Percentiles rank a stretch among this genome's conserved stretches.
These are phyloP conservation scores for Ceratosolen fusciceps DNA, from an alignment of 1,140 invertebrate species.

Conservation along the genomic window DNA sequence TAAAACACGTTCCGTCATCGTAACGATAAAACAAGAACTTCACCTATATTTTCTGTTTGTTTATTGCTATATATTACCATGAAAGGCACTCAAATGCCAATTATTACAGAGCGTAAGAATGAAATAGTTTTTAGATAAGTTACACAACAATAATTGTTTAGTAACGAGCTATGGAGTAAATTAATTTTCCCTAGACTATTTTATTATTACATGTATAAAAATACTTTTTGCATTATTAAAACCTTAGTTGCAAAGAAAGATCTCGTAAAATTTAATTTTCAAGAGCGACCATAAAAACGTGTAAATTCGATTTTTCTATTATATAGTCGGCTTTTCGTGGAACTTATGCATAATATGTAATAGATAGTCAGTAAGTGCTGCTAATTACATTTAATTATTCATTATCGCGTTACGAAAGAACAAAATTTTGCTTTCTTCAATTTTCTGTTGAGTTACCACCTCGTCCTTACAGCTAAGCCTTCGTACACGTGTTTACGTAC, in stretches of 20 bases:
- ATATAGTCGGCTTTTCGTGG: neutral
- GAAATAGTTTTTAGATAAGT: slow-evolving; percentile 22
- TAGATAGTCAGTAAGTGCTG: too few species aligned
- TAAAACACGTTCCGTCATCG: slow-evolving; percentile 10
- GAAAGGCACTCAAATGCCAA: slow-evolving; percentile 6
- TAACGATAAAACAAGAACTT: slow-evolving; percentile 24
- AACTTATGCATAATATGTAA: neutral
- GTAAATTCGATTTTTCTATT: neutral
- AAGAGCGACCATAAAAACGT: neutral
- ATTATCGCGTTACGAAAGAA: too few species aligned
- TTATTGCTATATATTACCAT: slow-evolving; percentile 16
- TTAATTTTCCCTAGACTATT: neutral
- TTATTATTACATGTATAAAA: slow-evolving; percentile 23
- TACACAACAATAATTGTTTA: slow-evolving; percentile 12
- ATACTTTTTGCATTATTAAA: slow-evolving; percentile 37
- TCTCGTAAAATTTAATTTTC: neutral
- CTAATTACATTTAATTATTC: too few species aligned
- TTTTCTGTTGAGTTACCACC: too few species aligned
- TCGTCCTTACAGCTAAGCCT: too few species aligned
- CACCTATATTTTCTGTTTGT: slow-evolving; percentile 39
- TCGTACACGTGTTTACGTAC: too few species aligned
- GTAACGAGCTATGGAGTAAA: slow-evolving; percentile 12
- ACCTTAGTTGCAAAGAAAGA: neutral
- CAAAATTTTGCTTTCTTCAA: too few species aligned
- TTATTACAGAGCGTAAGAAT: slow-evolving; percentile 19